Evolutionary conservation across 2,797 vertebrate species (phyloP), one percentile per base, ranked within the genome.

Genomic region (Molossus molossus): DNA sequence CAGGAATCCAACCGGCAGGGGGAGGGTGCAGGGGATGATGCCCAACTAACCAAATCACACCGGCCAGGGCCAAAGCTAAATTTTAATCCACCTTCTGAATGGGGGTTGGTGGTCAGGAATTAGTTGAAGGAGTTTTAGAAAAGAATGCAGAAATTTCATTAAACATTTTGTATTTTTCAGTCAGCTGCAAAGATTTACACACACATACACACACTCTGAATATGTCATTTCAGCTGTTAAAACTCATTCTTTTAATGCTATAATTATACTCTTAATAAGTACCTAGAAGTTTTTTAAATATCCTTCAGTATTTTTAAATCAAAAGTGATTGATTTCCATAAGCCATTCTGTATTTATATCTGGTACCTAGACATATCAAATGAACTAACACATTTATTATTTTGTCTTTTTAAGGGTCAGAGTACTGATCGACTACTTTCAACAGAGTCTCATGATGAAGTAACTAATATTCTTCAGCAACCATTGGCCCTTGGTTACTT

Each of bases 401-500:
- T 95, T 91, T 96, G n/a, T 96, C 65, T 96, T 64, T 97, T 96
- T 5, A 98, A 99, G 99, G 99, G 99, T 97, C 99, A 99, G 98
- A 99, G 99, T 97, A 99, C 99, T 70, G 99, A 99, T 97, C 99
- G 99, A 75, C 99, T 99, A 98, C 98, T 99, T 96, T 99, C 98
- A 92, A 99, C 99, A 67, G 99, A 99, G 98, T 99, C 99, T 97
- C 99, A 99, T 0, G 99, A 99, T 96, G 99, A 99, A 98, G 99
- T 99, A 88, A 99, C 99, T 10, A 99, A 99, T 98, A 99, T 99
- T 97, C 99, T 99, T 97, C 99, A 99, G 98, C 99, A 99, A 98
- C 99, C 99, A 45, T 98, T 99, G 98, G 99, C 99, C 97, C 99
- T 99, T 4, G 99, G 99, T 95, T 99, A 99, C 98, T 99, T 99